Percentiles rank a stretch among this genome's conserved stretches.
Conservation (phyloP, 2,797 vertebrate species). For the Hippocampus kuda region DNA sequence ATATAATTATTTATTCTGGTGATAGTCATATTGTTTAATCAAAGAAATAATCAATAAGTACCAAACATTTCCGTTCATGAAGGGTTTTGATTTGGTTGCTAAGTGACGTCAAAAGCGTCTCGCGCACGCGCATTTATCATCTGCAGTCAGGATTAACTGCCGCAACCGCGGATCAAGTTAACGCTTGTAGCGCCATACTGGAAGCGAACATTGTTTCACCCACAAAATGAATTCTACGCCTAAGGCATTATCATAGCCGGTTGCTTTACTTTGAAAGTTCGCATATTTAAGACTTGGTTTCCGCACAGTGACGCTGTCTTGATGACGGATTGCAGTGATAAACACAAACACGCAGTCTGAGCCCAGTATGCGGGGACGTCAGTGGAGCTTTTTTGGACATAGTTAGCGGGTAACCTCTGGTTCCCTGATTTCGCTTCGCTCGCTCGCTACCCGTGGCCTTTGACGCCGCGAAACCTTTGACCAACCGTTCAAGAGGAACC, state of each 20-base stretch:
- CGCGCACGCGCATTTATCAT: background rate
- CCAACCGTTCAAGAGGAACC: background rate
- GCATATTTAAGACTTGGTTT: background rate
- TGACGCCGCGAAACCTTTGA: background rate
- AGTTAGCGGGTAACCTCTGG: background rate
- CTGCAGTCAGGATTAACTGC: background rate
- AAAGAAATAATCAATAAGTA: background rate
- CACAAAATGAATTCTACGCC: background rate
- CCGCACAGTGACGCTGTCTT: background rate
- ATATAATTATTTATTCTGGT: no score
- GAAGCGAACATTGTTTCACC: background rate
- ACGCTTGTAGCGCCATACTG: background rate
- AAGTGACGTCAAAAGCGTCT: background rate
- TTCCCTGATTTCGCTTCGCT: background rate
- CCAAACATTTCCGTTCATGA: background rate
- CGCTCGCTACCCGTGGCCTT: background rate
- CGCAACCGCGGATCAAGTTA: background rate
- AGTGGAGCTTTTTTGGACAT: background rate
- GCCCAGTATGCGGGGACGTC: background rate
- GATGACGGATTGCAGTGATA: slow-evolving; percentile 19
- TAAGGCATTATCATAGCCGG: background rate
- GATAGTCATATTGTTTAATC: background rate
- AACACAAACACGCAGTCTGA: slow-evolving; percentile 21
- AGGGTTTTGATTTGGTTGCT: background rate
- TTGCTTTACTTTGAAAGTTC: slow-evolving; percentile 10